phyloP scores from a whole-genome alignment of 2,113 vertebrate species.

The Origma solitaria region DNA sequence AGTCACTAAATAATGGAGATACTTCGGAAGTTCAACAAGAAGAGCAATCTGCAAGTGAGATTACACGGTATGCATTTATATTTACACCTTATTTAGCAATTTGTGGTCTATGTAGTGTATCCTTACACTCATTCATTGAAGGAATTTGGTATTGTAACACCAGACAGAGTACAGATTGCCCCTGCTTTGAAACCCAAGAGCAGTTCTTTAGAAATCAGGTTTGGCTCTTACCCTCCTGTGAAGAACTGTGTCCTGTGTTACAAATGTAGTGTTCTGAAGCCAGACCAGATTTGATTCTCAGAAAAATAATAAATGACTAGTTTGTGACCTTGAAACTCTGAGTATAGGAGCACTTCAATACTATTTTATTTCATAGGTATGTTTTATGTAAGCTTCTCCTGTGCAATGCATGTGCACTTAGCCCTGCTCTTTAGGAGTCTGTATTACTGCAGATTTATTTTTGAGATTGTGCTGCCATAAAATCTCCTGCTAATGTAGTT shows the following conservation, averaged over 20 bases:
- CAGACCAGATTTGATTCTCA: background rate
- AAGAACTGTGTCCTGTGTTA: background rate
- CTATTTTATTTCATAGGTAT: background rate
- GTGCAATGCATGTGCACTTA: background rate
- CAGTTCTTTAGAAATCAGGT: background rate
- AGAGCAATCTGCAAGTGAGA: conserved; percentile 90
- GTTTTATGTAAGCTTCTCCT: background rate
- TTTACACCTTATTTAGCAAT: background rate
- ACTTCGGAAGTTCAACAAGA: conserved; percentile 84
- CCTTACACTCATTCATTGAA: background rate
- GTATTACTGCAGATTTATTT: background rate
- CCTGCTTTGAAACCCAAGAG: background rate
- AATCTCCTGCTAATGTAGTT: background rate
- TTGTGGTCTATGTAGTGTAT: background rate
- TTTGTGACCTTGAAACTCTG: background rate
- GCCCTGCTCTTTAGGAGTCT: background rate
- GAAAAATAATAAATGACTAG: background rate
- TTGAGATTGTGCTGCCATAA: background rate
- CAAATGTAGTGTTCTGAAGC: background rate
- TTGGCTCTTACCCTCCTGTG: background rate
- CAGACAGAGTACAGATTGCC: background rate
- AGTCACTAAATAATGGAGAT: conserved; percentile 90
- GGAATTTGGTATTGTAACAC: background rate
- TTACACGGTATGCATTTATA: conserved; percentile 82
- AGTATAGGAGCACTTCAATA: background rate